Base-by-base conservation (phyloP, 1,140 invertebrate genomes). In the Drosophila subobscura region DNA sequence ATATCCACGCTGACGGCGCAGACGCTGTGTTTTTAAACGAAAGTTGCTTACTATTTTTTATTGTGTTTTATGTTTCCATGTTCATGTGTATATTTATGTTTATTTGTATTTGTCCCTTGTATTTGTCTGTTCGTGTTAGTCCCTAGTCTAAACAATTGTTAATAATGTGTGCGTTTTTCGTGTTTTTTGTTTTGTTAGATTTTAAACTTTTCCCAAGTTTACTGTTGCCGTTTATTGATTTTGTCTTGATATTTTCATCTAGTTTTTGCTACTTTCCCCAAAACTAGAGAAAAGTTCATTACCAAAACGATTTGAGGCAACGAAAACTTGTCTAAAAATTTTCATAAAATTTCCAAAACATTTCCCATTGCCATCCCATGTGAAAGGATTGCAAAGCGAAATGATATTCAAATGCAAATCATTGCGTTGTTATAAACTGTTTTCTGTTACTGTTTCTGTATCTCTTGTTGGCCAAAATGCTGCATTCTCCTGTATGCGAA, bases 261-360 rank as follows among this genome's bases (percentile, higher is more conserved):
- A 44, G 57, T 55, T 86, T 88, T 86, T 88, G 74, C 47, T n/a
- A 6, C 77, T 86, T 42, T 88, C 84, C 78, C 59, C 72, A 86
- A 88, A 79, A 56, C 74, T 47, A 16, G 51, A 22, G 29, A 0
- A 51, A 76, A 72, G 57, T 42, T 72, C 60, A 50, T 45, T 40
- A 45, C 22, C 40, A 5, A 59, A 64, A 22, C 52, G 22, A 47
- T 52, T 49, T 44, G 23, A 52, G 54, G 20, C 12, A n/a, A 5
- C 23, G 7, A 37, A 66, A 50, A 53, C 54, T n/a, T 52, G 23
- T 44, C 42, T 55, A 8, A 12, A 23, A 61, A 12, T 47, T 54
- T 45, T 58, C 27, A 12, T 12, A 16, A 14, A 49, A 41, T 53
- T 59, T 41, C 37, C 40, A 40, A 57, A n/a, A 5, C 23, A 53